Evolutionary conservation across 2,888 invertebrate genomes (phyloP).

Genomic region (Sarcophaga subvicina): DNA sequence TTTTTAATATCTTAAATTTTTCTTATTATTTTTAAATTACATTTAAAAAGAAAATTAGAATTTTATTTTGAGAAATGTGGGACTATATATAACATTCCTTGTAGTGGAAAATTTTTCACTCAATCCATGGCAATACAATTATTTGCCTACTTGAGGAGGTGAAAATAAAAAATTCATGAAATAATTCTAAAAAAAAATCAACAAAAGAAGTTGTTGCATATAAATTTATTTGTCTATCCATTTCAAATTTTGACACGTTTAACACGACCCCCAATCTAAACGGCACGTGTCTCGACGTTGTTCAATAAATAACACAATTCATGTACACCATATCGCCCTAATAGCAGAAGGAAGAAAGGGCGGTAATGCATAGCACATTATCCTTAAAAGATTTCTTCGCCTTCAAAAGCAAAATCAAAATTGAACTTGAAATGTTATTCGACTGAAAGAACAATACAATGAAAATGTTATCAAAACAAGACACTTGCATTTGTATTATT

Average conservation of each 20-base stretch:
- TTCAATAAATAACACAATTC: constrained; percentile 42
- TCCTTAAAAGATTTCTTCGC: constrained; percentile 39
- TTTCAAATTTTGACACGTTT: constrained; percentile 62
- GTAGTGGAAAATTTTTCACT: neutral
- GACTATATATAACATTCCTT: neutral
- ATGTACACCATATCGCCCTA: neutral
- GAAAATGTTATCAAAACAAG: constrained; percentile 55
- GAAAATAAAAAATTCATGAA: constrained; percentile 17
- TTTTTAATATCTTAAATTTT: too few species aligned
- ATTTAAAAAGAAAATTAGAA: too few species aligned
- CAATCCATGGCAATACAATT: neutral
- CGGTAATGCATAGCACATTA: constrained; percentile 15
- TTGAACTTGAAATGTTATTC: constrained; percentile 30
- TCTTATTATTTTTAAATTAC: too few species aligned
- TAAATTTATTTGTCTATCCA: constrained; percentile 4
- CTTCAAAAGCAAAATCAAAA: neutral
- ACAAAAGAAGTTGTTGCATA: constrained; percentile 15
- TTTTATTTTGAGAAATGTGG: too few species aligned
- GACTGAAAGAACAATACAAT: constrained; percentile 32
- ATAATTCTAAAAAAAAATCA: constrained; percentile 26
- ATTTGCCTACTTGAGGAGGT: constrained; percentile 54
- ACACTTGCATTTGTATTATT: constrained; percentile 32
- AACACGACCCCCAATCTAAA: constrained; percentile 25
- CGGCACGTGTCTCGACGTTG: constrained; percentile 61
- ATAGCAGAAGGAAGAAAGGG: neutral